Evolutionary conservation across 2,113 vertebrate genomes (phyloP).

Genomic region (Nansenia antarctica): DNA sequence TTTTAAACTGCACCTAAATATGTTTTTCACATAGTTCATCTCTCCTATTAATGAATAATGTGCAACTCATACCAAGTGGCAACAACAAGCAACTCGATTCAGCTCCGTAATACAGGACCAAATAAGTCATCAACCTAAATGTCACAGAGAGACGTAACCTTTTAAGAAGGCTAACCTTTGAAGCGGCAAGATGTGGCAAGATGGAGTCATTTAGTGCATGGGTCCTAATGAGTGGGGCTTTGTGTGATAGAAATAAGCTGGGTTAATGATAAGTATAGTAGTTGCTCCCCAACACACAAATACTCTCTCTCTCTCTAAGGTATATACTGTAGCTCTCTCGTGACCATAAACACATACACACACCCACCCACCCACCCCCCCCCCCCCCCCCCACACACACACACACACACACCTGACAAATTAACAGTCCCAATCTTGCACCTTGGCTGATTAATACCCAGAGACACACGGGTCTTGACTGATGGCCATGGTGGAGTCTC

Average conservation of each 20-base stretch:
- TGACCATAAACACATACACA: not conserved
- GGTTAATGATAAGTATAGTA: no score
- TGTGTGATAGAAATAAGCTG: slow-evolving; percentile 52
- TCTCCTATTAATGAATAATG: slow-evolving; percentile 37
- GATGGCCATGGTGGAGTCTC: not conserved
- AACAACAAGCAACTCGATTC: slow-evolving; percentile 51
- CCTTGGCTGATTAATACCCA: slow-evolving; percentile 26
- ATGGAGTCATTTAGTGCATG: slow-evolving; percentile 43
- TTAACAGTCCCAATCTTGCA: slow-evolving; percentile 16
- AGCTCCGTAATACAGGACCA: slow-evolving; percentile 53
- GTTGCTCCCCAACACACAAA: no score
- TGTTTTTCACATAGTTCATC: not conserved
- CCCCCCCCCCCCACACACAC: not conserved
- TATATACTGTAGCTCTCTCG: no score
- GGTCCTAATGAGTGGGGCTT: slow-evolving; percentile 40
- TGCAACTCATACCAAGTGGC: slow-evolving; percentile 32
- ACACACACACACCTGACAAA: not conserved
- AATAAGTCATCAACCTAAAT: slow-evolving; percentile 65
- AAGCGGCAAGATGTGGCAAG: slow-evolving; percentile 37
- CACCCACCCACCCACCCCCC: not conserved
- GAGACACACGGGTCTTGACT: slow-evolving; percentile 32
- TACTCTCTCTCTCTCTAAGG: no score
- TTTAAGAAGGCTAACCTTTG: slow-evolving; percentile 59
- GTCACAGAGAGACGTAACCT: slow-evolving; percentile 64
- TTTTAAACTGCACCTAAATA: not conserved